phyloP scores from a whole-genome alignment of 2,113 vertebrate species.

The Centropus bengalensis region DNA sequence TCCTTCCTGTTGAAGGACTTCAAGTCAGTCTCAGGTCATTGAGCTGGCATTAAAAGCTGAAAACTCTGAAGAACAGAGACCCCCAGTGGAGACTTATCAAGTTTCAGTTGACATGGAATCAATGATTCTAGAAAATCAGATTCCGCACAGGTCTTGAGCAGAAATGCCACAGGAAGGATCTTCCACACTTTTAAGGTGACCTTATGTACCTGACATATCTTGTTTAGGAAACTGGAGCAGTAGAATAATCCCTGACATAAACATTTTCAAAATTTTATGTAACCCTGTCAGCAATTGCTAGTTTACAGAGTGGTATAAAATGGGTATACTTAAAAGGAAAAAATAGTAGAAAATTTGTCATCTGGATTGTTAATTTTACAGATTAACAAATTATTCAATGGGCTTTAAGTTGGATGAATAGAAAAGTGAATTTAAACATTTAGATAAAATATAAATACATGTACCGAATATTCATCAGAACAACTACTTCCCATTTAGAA shows the following conservation, averaged over 20 bases:
- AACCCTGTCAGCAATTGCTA: neutral
- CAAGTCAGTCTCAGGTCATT: fast-evolving
- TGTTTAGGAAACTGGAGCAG: neutral
- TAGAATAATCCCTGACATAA: neutral
- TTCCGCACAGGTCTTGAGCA: neutral
- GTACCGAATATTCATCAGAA: neutral
- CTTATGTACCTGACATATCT: neutral
- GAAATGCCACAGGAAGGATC: neutral
- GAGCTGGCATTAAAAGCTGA: neutral
- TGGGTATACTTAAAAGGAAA: neutral
- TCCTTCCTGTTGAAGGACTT: neutral
- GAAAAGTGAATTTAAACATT: neutral
- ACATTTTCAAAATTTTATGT: neutral
- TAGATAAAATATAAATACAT: neutral
- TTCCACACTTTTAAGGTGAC: neutral
- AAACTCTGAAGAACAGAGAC: slow-evolving; percentile 11
- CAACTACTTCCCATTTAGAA: neutral
- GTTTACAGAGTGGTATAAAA: neutral
- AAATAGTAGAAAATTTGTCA: neutral
- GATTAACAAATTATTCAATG: neutral
- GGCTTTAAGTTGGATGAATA: neutral
- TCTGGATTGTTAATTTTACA: neutral
- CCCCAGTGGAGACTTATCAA: neutral
- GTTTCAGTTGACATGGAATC: neutral
- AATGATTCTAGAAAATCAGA: neutral